Evolutionary conservation across 1,140 invertebrate species (phyloP).

Genomic region (Sinella curviseta): DNA sequence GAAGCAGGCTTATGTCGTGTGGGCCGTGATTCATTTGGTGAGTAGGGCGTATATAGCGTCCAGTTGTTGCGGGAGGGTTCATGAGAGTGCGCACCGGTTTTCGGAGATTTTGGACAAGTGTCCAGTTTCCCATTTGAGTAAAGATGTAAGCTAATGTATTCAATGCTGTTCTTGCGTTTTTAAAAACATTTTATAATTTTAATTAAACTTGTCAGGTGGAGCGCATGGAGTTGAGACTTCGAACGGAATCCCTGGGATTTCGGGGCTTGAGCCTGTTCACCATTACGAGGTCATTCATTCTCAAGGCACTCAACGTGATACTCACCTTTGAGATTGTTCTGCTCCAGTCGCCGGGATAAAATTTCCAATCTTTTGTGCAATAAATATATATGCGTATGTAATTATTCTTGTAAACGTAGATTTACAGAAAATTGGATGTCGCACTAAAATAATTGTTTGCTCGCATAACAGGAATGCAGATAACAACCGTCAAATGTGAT

Average conservation of each 20-base stretch:
- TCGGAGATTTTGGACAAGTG: not conserved
- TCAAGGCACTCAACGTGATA: not conserved
- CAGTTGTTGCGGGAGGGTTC: not conserved
- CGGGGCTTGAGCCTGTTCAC: not conserved
- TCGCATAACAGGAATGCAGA: too few species aligned
- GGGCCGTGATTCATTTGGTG: not conserved
- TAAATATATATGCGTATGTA: too few species aligned
- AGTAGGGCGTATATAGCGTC: not conserved
- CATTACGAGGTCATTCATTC: not conserved
- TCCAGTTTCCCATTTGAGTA: not conserved
- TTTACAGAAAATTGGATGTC: too few species aligned
- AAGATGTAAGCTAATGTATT: not conserved
- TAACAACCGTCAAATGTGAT: too few species aligned
- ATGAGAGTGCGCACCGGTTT: not conserved
- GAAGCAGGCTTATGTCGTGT: not conserved
- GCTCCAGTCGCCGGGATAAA: too few species aligned
- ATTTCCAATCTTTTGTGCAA: too few species aligned
- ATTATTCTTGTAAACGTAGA: too few species aligned
- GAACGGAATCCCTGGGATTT: not conserved
- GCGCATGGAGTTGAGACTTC: not conserved
- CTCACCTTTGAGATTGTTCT: not conserved
- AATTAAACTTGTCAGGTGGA: too few species aligned
- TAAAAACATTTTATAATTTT: too few species aligned
- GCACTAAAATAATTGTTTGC: too few species aligned
- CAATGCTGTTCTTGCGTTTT: not conserved